Base-by-base conservation (phyloP, 2,113 vertebrate species). In the Montifringilla adamsi region DNA sequence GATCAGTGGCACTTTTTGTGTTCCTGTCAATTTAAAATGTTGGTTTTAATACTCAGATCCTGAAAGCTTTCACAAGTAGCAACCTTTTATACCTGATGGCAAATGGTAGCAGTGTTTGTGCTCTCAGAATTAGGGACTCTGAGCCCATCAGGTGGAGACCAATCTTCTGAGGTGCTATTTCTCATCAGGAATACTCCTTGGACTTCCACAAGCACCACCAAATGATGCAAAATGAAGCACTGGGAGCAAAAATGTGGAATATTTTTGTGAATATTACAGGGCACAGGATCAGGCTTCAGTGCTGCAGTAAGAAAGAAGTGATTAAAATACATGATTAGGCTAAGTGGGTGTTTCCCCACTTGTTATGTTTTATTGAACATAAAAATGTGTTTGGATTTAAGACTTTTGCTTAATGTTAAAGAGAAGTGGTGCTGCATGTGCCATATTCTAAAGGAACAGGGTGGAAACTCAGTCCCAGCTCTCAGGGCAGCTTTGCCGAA, bases 241-340 rank as follows among this genome's bases (percentile, higher is more conserved):
- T 64, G 10, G 15, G 17, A 37, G 16, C 3, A 8, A 86, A 89
- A 92, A 55, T 18, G 19, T 2, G 3, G 37, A 43, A 5, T 33
- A 35, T 49, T 70, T 30, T 27, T 33, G 50, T 23, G 24, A 52
- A 11, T 66, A 2, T 59, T 47, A 5, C 62, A 67, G 79, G 39
- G 46, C 50, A n/a, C 27, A 64, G 70, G 43, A 70, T 16, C 12
- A n/a, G 52, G 11, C 20, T 63, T 39, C 43, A 72, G 52, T 44
- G 26, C 31, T 83, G 22, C 43, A 53, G 30, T 58, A 20, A 74
- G 26, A 55, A 33, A 53, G 37, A 22, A 52, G 8, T 30, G 18
- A 47, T 52, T 3, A 4, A 66, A 66, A 33, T 27, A 5, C 0
- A 0, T 28, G 24, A 49, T 62, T 53, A 53, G 64, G 33, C 21